phyloP scores from a whole-genome alignment of 2,113 vertebrate species.

The Actenoides lindsayi region DNA sequence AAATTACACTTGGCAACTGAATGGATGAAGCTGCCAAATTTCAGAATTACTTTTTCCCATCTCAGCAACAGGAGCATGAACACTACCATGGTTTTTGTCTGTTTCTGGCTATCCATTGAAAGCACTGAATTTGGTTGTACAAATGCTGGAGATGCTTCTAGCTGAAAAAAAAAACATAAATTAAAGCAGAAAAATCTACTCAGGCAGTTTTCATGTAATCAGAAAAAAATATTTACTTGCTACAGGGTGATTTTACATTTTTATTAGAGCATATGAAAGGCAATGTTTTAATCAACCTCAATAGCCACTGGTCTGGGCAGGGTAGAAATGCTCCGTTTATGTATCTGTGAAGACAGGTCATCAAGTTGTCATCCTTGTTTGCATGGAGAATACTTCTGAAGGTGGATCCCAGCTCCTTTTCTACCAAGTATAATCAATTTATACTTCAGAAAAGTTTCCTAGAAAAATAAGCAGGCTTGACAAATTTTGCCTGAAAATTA shows the following conservation, averaged over 20 bases:
- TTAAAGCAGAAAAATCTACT: background rate
- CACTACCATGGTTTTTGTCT: background rate
- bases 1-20: background rate
- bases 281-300: background rate
- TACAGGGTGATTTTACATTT: background rate
- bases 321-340: background rate
- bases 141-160: background rate
- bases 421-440: background rate
- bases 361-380: fast-evolving
- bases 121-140: background rate
- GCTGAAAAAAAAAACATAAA: background rate
- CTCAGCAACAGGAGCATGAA: background rate
- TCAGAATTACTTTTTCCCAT: background rate
- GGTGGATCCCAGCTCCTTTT: background rate
- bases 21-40: background rate
- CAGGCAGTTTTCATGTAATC: background rate
- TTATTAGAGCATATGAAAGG: background rate
- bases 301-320: background rate
- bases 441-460: background rate
- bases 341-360: background rate
- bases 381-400: background rate
- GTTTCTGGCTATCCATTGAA: background rate
- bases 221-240: background rate
- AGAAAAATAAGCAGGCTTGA: background rate
- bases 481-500: background rate